phyloP scores from a whole-genome alignment of 2,888 invertebrate genomes.

The Melanchra persicariae region DNA sequence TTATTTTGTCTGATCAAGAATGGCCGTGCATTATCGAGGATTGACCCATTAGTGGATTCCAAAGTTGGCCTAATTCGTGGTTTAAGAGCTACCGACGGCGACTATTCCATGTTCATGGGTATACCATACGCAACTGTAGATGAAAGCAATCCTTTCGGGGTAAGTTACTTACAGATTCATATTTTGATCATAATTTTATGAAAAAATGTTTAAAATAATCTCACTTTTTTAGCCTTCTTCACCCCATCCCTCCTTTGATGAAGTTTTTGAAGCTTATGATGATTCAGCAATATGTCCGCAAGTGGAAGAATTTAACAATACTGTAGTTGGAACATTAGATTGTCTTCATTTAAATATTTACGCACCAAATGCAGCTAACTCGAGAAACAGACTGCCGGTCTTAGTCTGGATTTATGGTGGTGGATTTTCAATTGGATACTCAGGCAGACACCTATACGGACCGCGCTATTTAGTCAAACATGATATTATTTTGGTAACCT shows the following conservation, averaged over 20 bases:
- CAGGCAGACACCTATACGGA: constrained; percentile 70
- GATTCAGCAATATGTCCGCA: constrained; percentile 79
- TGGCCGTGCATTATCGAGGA: constrained; percentile 57
- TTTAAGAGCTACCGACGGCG: constrained; percentile 73
- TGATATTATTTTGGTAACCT: constrained; percentile 76
- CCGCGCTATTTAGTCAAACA: constrained; percentile 76
- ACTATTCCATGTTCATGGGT: constrained; percentile 79
- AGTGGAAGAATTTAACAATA: constrained; percentile 67
- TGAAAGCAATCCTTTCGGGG: constrained; percentile 77
- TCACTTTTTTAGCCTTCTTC: constrained; percentile 69
- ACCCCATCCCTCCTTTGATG: constrained; percentile 72
- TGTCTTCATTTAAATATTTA: constrained; percentile 78
- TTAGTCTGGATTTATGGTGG: constrained; percentile 80
- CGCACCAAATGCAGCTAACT: constrained; percentile 73
- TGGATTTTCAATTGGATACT: constrained; percentile 69
- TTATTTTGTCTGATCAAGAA: constrained; percentile 46
- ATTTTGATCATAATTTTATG: neutral
- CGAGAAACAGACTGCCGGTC: constrained; percentile 73
- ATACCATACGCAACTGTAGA: constrained; percentile 79
- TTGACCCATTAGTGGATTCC: constrained; percentile 76
- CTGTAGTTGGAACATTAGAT: constrained; percentile 72
- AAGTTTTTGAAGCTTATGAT: constrained; percentile 76
- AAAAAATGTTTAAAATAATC: neutral
- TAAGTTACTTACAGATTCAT: constrained; percentile 64
- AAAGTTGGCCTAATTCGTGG: constrained; percentile 76